These are phyloP conservation scores for Dynastes maya DNA, from an alignment of 2,888 invertebrate species.

Conservation along the genomic window DNA sequence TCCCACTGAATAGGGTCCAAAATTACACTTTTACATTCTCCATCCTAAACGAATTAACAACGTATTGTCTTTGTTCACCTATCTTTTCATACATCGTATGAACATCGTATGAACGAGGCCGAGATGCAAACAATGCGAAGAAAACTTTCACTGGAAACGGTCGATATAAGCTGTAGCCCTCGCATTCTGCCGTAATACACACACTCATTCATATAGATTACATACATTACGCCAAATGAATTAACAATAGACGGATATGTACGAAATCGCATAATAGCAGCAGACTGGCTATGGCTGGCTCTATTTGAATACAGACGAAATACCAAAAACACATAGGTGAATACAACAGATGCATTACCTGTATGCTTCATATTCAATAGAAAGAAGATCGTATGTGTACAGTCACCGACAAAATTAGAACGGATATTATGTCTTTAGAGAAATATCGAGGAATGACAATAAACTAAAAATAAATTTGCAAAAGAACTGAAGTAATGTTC, in stretches of 20 bases:
- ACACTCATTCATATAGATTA: background rate
- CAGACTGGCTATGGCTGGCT: too few species aligned
- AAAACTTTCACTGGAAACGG: slow-evolving; percentile 35
- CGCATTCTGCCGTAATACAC: background rate
- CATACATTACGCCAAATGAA: slow-evolving; percentile 1
- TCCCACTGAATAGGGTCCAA: background rate
- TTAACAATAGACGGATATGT: slow-evolving; percentile 8
- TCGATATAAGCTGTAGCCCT: background rate
- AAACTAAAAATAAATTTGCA: too few species aligned
- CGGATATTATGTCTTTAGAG: too few species aligned
- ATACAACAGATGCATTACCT: too few species aligned
- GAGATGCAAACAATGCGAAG: slow-evolving; percentile 18
- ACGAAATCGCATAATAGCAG: background rate
- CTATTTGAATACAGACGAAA: too few species aligned
- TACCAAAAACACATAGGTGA: too few species aligned
- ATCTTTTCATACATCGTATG: slow-evolving; percentile 16
- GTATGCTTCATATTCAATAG: too few species aligned
- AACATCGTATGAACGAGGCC: slow-evolving; percentile 11
- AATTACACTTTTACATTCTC: background rate
- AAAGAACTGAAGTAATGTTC: too few species aligned
- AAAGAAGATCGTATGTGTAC: too few species aligned
- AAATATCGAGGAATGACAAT: too few species aligned
- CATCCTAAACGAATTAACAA: background rate
- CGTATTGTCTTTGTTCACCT: background rate
- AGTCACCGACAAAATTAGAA: too few species aligned